phyloP scores from a whole-genome alignment of 2,113 vertebrate genomes.

The Callorhinus ursinus region DNA sequence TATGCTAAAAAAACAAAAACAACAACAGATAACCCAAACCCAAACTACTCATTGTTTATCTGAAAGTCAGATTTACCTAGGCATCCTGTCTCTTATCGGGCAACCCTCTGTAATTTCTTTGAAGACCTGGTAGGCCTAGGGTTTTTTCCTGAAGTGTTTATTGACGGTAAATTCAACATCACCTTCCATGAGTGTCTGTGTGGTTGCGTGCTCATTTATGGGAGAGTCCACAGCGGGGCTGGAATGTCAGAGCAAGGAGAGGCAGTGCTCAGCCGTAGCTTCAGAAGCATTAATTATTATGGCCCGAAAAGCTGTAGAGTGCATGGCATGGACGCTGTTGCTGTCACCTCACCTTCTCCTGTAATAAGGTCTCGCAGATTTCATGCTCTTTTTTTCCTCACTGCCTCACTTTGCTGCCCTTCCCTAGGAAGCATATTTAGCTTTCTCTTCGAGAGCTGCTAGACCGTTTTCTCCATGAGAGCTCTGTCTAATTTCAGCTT shows the following conservation, averaged over 20 bases:
- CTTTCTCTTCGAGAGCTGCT: not conserved
- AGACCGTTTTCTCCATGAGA: conserved; percentile 48
- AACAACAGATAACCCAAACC: not conserved
- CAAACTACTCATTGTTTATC: not conserved
- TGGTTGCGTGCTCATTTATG: not conserved
- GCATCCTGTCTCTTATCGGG: not conserved
- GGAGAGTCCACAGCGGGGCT: not conserved
- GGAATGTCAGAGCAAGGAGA: not conserved
- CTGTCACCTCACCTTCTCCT: not conserved
- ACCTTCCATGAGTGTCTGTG: not conserved
- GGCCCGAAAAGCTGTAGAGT: not conserved
- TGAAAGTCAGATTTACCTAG: not conserved
- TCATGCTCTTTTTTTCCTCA: not conserved
- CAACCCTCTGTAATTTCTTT: not conserved
- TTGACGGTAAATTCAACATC: not conserved
- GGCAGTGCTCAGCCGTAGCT: not conserved
- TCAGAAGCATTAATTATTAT: not conserved
- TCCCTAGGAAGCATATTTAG: not conserved
- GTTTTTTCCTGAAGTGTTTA: not conserved
- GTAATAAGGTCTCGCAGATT: too few relatives aligned
- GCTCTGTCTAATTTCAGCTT: conserved; percentile 54
- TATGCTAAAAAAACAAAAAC: not conserved
- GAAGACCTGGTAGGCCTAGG: not conserved
- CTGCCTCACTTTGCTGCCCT: not conserved
- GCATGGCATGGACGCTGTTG: not conserved